These are phyloP conservation scores for Xestia c-nigrum DNA, from an alignment of 2,888 invertebrate species.

Conservation along the genomic window DNA sequence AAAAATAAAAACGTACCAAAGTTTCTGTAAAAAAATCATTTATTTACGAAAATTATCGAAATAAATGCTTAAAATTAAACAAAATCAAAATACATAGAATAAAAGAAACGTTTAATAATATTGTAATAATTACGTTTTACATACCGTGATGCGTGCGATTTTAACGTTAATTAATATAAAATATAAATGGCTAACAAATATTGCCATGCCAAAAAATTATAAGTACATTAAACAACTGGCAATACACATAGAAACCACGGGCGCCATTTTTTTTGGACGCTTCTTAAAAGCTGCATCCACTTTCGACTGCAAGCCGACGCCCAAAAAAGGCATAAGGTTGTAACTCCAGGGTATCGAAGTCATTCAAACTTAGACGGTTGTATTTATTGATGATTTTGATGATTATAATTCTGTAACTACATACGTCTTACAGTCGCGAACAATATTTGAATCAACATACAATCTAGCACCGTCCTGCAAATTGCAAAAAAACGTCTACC, in stretches of 20 bases:
- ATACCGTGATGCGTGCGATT: constrained; percentile 51
- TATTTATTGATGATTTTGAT: background rate
- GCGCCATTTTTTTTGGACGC: background rate
- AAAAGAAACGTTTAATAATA: constrained; percentile 40
- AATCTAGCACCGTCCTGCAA: no score
- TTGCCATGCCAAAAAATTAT: constrained; percentile 62
- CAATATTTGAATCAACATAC: no score
- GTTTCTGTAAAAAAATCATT: constrained; percentile 56
- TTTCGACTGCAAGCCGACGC: background rate
- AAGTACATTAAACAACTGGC: constrained; percentile 63
- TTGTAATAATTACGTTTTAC: constrained; percentile 51
- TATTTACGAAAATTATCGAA: constrained; percentile 60
- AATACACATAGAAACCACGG: constrained; percentile 46
- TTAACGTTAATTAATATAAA: constrained; percentile 53
- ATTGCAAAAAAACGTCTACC: no score
- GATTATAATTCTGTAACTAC: background rate
- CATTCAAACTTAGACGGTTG: no score
- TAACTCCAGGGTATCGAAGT: no score
- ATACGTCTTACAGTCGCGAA: no score
- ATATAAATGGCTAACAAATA: constrained; percentile 64
- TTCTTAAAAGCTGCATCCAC: background rate
- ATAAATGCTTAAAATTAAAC: constrained; percentile 61
- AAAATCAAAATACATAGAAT: constrained; percentile 39
- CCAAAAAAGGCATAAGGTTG: background rate
- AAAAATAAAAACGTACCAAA: constrained; percentile 32